phyloP scores from a whole-genome alignment of 2,113 vertebrate genomes.

The Vombatus ursinus region DNA sequence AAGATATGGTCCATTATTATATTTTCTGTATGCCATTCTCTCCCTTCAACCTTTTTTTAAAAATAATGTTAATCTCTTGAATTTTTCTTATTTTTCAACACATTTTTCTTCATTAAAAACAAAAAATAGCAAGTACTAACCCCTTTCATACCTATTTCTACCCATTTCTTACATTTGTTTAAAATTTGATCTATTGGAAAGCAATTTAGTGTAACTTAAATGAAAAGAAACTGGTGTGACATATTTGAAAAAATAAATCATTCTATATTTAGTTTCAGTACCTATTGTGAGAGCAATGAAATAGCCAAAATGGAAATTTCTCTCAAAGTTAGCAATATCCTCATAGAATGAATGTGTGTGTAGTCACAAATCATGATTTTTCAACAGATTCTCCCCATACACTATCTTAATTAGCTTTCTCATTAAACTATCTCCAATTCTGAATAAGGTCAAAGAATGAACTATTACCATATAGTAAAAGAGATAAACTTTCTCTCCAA shows the following conservation, averaged over 20 bases:
- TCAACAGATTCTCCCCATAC: background rate
- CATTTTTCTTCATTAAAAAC: background rate
- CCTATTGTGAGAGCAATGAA: background rate
- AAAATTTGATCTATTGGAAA: background rate
- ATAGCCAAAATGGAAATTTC: background rate
- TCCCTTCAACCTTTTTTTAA: background rate
- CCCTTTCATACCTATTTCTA: background rate
- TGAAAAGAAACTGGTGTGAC: background rate
- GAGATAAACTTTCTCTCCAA: background rate
- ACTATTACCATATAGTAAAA: background rate
- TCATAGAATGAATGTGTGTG: background rate
- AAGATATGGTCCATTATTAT: background rate
- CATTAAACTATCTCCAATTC: background rate
- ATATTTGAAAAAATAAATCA: background rate
- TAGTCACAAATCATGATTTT: background rate
- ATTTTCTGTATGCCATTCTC: background rate
- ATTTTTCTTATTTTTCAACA: background rate
- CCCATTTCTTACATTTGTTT: background rate
- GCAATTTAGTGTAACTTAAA: background rate
- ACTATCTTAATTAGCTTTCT: background rate
- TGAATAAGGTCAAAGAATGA: background rate
- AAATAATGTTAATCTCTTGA: background rate
- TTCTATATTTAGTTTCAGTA: background rate
- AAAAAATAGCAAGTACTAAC: background rate
- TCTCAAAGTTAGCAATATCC: background rate